A percentile compares a stretch with the other conserved stretches of the same genome.
Evolutionary conservation across 2,113 vertebrate genomes (phyloP).

Genomic region (Phalacrocorax aristotelis): DNA sequence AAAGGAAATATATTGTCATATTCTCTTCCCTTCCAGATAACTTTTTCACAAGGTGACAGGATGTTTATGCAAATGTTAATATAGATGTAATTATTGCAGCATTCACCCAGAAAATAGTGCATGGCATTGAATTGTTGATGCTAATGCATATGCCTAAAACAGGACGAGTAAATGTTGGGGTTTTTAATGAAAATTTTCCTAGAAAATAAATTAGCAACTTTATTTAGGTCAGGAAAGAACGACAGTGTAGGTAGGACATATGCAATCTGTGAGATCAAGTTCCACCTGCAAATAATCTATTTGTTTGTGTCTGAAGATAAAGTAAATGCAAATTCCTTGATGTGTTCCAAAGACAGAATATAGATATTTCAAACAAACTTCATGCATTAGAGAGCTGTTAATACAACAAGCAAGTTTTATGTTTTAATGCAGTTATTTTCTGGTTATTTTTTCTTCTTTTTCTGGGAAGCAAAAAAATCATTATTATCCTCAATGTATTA

Average conservation of each 20-base stretch:
- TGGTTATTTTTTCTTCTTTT: not conserved
- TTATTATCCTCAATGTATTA: not conserved
- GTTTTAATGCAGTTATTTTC: not conserved
- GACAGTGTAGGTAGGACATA: not conserved
- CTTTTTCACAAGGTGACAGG: not conserved
- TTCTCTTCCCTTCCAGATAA: not conserved
- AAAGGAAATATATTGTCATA: not conserved
- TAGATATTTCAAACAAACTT: not conserved
- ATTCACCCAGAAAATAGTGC: not conserved
- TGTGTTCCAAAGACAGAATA: not conserved
- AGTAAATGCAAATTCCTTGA: not conserved
- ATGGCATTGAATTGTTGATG: not conserved
- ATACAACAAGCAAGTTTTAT: not conserved
- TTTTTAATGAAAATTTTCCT: not conserved
- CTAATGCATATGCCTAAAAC: not conserved
- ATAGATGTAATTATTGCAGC: not conserved
- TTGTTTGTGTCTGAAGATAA: not conserved
- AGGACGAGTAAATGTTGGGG: not conserved
- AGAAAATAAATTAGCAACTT: not conserved
- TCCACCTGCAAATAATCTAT: not conserved
- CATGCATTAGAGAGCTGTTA: not conserved
- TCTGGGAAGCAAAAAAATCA: not conserved
- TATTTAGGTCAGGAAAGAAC: not conserved
- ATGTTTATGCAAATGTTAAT: not conserved
- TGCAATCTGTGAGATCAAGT: not conserved